These are phyloP conservation scores for Dastarcus helophoroides DNA, from an alignment of 2,888 invertebrate species.

Conservation along the genomic window DNA sequence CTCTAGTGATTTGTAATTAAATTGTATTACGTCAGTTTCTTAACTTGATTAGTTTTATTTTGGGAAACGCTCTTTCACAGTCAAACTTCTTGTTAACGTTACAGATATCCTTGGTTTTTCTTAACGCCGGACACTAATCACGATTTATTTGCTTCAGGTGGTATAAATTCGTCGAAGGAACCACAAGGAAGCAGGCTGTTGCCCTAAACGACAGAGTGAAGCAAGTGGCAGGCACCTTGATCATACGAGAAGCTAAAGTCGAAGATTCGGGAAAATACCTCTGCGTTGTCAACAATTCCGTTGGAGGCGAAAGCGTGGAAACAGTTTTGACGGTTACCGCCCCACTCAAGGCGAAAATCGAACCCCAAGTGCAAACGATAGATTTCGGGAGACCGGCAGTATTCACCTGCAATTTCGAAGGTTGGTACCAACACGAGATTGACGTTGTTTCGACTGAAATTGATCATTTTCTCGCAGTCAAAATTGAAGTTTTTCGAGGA, in stretches of 20 bases:
- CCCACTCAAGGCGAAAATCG: conserved; percentile 76
- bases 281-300: conserved; percentile 90
- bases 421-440: conserved; percentile 28
- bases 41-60: too few species aligned
- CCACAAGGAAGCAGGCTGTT: conserved; percentile 79
- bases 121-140: too few species aligned
- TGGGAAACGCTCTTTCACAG: too few species aligned
- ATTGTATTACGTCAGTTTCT: too few species aligned
- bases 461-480: too few species aligned
- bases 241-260: conserved; percentile 82
- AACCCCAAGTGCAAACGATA: conserved; percentile 78
- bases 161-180: conserved; percentile 88
- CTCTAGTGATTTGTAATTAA: too few species aligned
- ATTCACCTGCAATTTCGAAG: conserved; percentile 82
- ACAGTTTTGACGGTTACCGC: conserved; percentile 88
- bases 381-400: conserved; percentile 88
- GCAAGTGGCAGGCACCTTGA: conserved; percentile 87
- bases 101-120: too few species aligned
- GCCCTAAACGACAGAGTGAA: conserved; percentile 78
- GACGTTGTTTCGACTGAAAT: too few species aligned
- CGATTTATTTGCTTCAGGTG: conserved; percentile 75
- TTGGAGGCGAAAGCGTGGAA: conserved; percentile 87
- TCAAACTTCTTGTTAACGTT: too few species aligned
- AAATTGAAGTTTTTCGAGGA: too few species aligned
- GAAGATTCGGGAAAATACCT: conserved; percentile 90